These are phyloP conservation scores for Protonibea diacanthus DNA, from an alignment of 2,797 vertebrate genomes.

Conservation along the genomic window DNA sequence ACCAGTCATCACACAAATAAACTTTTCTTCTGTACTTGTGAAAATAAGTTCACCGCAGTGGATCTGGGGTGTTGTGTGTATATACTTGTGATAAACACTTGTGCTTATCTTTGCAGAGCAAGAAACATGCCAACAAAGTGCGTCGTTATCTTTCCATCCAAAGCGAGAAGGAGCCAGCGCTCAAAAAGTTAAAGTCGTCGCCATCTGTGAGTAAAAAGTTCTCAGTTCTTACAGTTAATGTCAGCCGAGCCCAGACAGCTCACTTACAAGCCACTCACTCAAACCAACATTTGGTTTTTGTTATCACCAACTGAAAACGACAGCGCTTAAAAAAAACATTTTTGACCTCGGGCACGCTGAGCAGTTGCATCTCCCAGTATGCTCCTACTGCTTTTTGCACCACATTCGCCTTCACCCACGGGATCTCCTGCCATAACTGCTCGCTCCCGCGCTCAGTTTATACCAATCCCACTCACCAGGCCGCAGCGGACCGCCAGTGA, in stretches of 20 bases:
- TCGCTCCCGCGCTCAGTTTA: not conserved
- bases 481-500: not conserved
- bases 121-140: slow-evolving; percentile 98
- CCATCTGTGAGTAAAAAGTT: slow-evolving; percentile 72
- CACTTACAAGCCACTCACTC: too few species aligned
- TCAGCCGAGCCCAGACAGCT: not conserved
- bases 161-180: slow-evolving; percentile 85
- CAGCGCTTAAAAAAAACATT: not conserved
- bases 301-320: not conserved
- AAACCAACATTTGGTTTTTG: too few species aligned
- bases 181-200: slow-evolving; percentile 79
- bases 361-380: not conserved
- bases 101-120: slow-evolving; percentile 86
- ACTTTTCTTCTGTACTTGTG: not conserved
- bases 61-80: not conserved
- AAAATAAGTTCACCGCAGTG: too few species aligned
- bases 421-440: not conserved
- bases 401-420: not conserved
- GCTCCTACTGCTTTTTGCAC: not conserved
- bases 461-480: not conserved
- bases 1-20: not conserved
- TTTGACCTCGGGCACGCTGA: not conserved
- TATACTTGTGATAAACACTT: not conserved
- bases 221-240: not conserved
- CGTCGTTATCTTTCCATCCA: slow-evolving; percentile 91